Conservation (phyloP, 2,797 vertebrate species). For the Sebastolobus alascanus region DNA sequence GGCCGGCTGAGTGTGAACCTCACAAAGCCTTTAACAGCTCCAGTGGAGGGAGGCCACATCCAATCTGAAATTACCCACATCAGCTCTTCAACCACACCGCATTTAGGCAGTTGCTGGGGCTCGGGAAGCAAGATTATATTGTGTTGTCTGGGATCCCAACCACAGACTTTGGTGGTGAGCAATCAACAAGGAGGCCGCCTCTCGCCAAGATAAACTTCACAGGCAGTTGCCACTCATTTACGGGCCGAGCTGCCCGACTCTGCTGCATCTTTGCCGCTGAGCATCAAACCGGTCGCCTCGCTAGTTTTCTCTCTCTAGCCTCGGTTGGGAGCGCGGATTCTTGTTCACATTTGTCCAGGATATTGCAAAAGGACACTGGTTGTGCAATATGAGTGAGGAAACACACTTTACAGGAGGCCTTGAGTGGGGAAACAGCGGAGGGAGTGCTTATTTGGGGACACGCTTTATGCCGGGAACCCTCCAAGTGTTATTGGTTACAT, state of each 20-base stretch:
- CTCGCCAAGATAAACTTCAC: conserved; percentile 71
- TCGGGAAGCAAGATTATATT: conserved; percentile 53
- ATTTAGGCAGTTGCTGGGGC: conserved; percentile 37
- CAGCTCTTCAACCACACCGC: conserved; percentile 47
- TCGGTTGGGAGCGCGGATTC: conserved; percentile 16
- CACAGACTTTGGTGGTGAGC: conserved; percentile 64
- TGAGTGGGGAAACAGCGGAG: conserved; percentile 35
- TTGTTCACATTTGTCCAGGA: conserved; percentile 52
- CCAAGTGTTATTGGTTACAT: conserved; percentile 9
- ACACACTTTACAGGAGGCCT: conserved; percentile 50
- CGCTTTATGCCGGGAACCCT: conserved; percentile 36
- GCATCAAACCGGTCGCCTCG: not conserved
- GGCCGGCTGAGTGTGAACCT: conserved; percentile 61
- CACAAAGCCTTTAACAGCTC: conserved; percentile 60
- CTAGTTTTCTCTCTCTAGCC: not conserved
- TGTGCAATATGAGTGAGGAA: conserved; percentile 61
- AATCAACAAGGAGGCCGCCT: conserved; percentile 62
- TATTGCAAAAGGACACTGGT: conserved; percentile 57
- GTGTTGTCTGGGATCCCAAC: conserved; percentile 65
- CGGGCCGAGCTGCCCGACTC: conserved; percentile 28
- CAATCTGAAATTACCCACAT: conserved; percentile 63
- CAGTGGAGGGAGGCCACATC: conserved; percentile 60
- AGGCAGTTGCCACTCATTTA: conserved; percentile 62
- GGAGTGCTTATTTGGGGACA: conserved; percentile 29
- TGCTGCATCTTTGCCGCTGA: not conserved